phyloP scores from a whole-genome alignment of 2,888 invertebrate species.

The Onchidella celtica region DNA sequence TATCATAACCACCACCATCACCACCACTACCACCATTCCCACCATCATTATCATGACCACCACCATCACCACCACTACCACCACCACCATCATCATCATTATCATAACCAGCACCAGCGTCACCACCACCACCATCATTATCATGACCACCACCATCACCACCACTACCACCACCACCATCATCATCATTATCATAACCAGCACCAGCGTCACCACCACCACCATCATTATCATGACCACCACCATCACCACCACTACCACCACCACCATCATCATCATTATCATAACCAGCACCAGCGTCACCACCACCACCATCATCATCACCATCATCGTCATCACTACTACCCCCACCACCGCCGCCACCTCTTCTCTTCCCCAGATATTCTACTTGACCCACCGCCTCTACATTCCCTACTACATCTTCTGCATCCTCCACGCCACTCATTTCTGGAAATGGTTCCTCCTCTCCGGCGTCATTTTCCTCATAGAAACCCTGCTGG shows the following conservation, averaged over 20 bases:
- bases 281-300: too few relatives aligned
- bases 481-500: constrained; percentile 86
- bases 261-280: constrained; percentile 44
- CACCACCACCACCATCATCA: too few relatives aligned
- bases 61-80: constrained; percentile 16
- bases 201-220: too few relatives aligned
- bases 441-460: constrained; percentile 98
- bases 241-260: constrained; percentile 33
- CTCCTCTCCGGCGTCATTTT: constrained; percentile 90
- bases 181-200: constrained; percentile 31
- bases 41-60: constrained; percentile 27
- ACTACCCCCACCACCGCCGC: too few relatives aligned
- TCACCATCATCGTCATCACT: too few relatives aligned
- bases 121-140: background rate
- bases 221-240: constrained; percentile 41
- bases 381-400: constrained; percentile 96
- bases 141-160: too few relatives aligned
- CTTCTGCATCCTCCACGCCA: constrained; percentile 91
- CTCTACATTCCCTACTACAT: constrained; percentile 92
- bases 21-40: constrained; percentile 20
- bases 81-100: constrained; percentile 14
- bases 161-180: constrained; percentile 28
- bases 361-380: constrained; percentile 82
- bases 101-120: too few relatives aligned
- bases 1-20: too few relatives aligned